Conservation (phyloP, 2,888 invertebrate genomes). For the Tipula vernalis region DNA sequence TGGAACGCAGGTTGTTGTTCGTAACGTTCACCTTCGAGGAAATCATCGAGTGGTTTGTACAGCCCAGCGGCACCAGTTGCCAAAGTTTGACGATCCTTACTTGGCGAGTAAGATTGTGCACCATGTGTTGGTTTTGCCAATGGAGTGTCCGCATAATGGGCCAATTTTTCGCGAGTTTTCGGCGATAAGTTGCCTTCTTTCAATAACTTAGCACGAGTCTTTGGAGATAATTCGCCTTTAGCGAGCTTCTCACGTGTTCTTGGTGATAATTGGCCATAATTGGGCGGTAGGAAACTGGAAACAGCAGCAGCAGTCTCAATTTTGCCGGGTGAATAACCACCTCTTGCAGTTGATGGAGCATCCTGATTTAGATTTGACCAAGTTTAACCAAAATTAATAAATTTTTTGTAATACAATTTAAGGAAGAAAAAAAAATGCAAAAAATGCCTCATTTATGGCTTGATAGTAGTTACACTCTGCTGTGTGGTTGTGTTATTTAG, state of each 20-base stretch:
- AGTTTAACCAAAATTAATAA: not conserved
- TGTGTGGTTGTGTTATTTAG: conserved; percentile 29
- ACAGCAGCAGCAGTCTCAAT: not conserved
- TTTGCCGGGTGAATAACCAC: not conserved
- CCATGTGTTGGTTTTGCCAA: not conserved
- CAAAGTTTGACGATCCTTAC: conserved; percentile 30
- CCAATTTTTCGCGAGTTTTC: conserved; percentile 40
- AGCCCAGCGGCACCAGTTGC: conserved; percentile 33
- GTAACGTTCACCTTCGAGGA: conserved; percentile 55
- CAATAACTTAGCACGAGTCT: conserved; percentile 28
- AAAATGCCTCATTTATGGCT: not conserved
- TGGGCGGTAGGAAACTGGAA: not conserved
- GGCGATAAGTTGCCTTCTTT: conserved; percentile 34
- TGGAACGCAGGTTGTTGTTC: conserved; percentile 30
- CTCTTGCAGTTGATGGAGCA: not conserved
- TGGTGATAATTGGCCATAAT: conserved; percentile 32
- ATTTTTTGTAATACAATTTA: not conserved
- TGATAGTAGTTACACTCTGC: not conserved
- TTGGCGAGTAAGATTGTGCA: conserved; percentile 18
- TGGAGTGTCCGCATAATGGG: not conserved
- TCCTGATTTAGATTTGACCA: not conserved
- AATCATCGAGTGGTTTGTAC: conserved; percentile 44
- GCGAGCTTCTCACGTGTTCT: conserved; percentile 33
- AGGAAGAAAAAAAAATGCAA: not conserved
- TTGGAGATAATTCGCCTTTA: conserved; percentile 31